phyloP scores from a whole-genome alignment of 2,113 vertebrate genomes.

The Syngnathus typhle region DNA sequence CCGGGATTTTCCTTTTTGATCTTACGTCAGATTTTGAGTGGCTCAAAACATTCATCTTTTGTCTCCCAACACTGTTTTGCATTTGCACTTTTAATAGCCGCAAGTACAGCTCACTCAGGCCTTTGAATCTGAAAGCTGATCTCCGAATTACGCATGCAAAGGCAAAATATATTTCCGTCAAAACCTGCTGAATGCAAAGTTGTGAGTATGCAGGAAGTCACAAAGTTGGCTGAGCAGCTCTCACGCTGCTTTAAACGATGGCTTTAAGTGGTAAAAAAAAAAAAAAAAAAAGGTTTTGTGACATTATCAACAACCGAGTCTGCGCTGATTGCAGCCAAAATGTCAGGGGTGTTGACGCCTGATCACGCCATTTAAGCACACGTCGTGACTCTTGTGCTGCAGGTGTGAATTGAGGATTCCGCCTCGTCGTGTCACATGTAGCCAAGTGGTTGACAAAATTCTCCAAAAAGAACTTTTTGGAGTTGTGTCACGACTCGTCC shows the following conservation, averaged over 20 bases:
- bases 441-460: conserved; percentile 8
- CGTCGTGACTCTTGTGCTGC: not conserved
- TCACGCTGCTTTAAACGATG: too few relatives aligned
- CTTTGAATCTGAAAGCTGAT: not conserved
- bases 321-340: not conserved
- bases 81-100: too few relatives aligned
- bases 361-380: not conserved
- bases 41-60: too few relatives aligned
- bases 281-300: not conserved
- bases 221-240: not conserved
- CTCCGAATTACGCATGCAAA: not conserved
- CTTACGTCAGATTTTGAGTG: too few relatives aligned
- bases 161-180: not conserved
- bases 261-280: not conserved
- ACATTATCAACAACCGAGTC: not conserved
- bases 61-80: too few relatives aligned
- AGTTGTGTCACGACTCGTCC: conserved; percentile 17
- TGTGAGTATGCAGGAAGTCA: not conserved
- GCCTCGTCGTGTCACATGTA: conserved; percentile 28
- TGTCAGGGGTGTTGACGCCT: not conserved
- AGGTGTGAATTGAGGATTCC: too few relatives aligned
- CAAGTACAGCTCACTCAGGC: too few relatives aligned
- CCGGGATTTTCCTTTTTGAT: too few relatives aligned
- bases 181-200: not conserved
- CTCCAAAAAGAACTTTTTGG: conserved; percentile 8